Evolutionary conservation across 2,888 invertebrate genomes (phyloP), one percentile per base, ranked within the genome.

Genomic region (Eristalinus sepulchralis): DNA sequence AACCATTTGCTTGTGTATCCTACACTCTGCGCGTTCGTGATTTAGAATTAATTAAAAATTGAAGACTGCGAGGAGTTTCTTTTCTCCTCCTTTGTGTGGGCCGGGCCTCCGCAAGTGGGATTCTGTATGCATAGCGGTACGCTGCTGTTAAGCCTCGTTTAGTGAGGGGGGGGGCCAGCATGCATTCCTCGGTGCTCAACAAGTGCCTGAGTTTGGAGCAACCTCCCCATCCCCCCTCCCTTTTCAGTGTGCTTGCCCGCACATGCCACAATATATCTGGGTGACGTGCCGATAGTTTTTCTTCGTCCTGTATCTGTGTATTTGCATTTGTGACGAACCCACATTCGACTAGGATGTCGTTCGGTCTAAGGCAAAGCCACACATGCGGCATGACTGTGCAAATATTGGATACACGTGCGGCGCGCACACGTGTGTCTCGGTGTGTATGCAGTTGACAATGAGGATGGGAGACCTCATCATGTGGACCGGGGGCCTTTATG

Each of bases 231-330:
- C 22, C 20, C 20, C 36, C 11, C 20, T 20, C n/a, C n/a, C n/a
- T 55, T 55, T 55, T 55, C 1, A 20, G 11, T 27, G 22, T 57
- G 24, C 17, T 47, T 1, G 47, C 6, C 47, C 47, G 47, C 47
- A 47, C 47, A 47, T 47, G 27, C 77, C 77, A 63, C 68, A 77
- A 70, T 77, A 78, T 70, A 57, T 57, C 57, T 39, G 57, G 39
- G 64, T 80, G 83, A 83, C 68, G 70, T 83, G 83, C 64, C 64
- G 70, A 70, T 84, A 66, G 83, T 75, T 80, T 79, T 34, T 83
- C 68, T 83, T 73, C 63, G 57, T 27, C 67, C 24, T 73, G 10
- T 73, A 34, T 64, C 63, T 55, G 55, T 72, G 62, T 75, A 64
- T 55, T 75, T 63, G 73, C 53, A 55, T 64, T 73, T 73, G 73